phyloP scores from a whole-genome alignment of 2,113 vertebrate genomes.

The Passer domesticus region DNA sequence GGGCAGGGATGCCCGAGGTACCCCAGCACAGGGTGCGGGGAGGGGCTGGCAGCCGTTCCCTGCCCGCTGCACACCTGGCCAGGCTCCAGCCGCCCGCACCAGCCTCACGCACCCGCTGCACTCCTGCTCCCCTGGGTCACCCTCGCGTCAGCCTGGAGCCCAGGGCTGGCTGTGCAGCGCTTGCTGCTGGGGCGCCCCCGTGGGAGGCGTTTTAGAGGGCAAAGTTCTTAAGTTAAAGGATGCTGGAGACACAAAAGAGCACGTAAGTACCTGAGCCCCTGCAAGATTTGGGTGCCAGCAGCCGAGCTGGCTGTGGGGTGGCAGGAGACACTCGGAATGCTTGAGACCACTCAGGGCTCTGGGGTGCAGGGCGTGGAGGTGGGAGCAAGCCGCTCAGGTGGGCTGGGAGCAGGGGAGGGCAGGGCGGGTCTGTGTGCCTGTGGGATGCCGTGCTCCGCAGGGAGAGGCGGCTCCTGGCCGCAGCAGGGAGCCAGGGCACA shows the following conservation, averaged over 20 bases:
- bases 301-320: not conserved
- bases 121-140: not conserved
- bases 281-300: not conserved
- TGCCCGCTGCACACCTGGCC: not conserved
- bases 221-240: not conserved
- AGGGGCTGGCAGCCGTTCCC: not conserved
- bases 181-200: not conserved
- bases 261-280: not conserved
- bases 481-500: not conserved
- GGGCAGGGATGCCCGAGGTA: not conserved
- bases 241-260: not conserved
- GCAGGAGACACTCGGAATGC: not conserved
- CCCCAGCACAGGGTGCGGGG: not conserved
- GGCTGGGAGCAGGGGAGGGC: not conserved
- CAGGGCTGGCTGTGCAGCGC: not conserved
- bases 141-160: not conserved
- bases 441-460: rapidly evolving
- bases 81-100: not conserved
- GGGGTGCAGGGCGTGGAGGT: not conserved
- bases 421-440: not conserved
- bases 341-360: not conserved
- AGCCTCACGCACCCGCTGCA: not conserved
- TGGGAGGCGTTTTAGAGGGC: not conserved
- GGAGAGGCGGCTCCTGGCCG: not conserved
- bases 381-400: not conserved